Evolutionary conservation across 2,797 vertebrate species (phyloP).

Genomic region (Gambelia wislizenii): DNA sequence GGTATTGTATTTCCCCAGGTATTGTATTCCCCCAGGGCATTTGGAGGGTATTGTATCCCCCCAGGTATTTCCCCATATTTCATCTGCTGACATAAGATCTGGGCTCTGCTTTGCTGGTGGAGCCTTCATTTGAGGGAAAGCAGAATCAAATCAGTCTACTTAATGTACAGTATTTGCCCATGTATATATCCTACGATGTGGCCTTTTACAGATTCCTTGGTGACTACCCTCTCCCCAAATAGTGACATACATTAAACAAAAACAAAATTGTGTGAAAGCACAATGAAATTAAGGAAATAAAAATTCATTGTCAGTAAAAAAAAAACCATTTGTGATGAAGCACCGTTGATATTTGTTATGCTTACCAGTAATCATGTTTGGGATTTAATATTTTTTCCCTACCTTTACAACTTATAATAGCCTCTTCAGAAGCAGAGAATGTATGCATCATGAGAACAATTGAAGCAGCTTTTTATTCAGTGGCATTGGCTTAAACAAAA

Average conservation of each 20-base stretch:
- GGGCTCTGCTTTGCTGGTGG: not conserved
- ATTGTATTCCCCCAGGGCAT: too few species aligned
- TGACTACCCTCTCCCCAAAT: not conserved
- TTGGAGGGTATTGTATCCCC: too few species aligned
- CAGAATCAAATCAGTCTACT: not conserved
- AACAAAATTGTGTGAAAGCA: not conserved
- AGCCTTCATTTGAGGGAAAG: not conserved
- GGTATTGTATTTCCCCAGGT: too few species aligned
- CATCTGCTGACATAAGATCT: too few species aligned
- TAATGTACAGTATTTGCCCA: too few species aligned
- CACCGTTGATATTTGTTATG: not conserved
- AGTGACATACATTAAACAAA: not conserved
- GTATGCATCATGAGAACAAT: not conserved
- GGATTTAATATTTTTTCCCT: not conserved
- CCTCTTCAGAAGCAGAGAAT: constrained; percentile 1
- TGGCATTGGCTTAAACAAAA: constrained; percentile 12
- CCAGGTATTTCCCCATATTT: too few species aligned
- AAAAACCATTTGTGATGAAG: constrained; percentile 3
- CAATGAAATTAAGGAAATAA: not conserved
- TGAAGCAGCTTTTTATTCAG: constrained; percentile 9
- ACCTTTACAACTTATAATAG: not conserved
- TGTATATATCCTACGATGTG: not conserved
- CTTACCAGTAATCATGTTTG: constrained; percentile 5
- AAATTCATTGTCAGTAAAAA: not conserved
- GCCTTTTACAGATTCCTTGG: not conserved